A percentile compares a stretch with the other conserved stretches of the same genome.
Evolutionary conservation across 92 coral and sea anemone genomes (phyloP).

Genomic region (Epizoanthus stellaris): DNA sequence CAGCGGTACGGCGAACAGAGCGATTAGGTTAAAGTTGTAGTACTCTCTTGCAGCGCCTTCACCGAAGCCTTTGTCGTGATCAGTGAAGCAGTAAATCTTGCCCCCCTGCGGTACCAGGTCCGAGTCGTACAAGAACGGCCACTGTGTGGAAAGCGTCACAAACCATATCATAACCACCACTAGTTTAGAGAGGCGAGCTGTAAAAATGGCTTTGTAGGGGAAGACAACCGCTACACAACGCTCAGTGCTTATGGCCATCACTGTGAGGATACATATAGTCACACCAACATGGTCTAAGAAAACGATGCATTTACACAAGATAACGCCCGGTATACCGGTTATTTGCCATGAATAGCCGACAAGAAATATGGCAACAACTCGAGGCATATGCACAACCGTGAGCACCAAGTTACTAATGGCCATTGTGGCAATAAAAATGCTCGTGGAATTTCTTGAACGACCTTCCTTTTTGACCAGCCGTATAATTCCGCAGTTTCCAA

Average conservation of each 20-base stretch:
- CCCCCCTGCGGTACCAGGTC: neutral
- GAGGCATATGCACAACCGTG: conserved; percentile 70
- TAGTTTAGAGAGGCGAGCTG: conserved; percentile 35
- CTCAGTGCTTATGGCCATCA: conserved; percentile 68
- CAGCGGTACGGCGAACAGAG: conserved; percentile 61
- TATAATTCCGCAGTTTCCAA: conserved; percentile 64
- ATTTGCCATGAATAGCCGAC: conserved; percentile 67
- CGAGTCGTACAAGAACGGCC: conserved; percentile 54
- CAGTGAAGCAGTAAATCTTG: conserved; percentile 32
- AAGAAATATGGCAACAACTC: conserved; percentile 49
- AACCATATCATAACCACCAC: conserved; percentile 55
- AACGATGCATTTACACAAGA: conserved; percentile 56
- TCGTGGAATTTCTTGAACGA: conserved; percentile 54
- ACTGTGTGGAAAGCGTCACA: conserved; percentile 42
- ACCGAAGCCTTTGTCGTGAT: conserved; percentile 45
- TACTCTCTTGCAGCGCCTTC: conserved; percentile 53
- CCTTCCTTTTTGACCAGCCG: conserved; percentile 43
- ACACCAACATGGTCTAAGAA: conserved; percentile 54
- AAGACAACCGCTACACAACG: conserved; percentile 65
- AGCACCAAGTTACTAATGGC: conserved; percentile 58
- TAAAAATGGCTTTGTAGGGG: conserved; percentile 48
- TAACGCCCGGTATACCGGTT: conserved; percentile 29
- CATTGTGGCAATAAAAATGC: conserved; percentile 65
- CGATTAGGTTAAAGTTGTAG: conserved; percentile 51
- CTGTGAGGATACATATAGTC: conserved; percentile 58